Conservation (phyloP, 2,888 invertebrate genomes). For the Drosophila merina region DNA sequence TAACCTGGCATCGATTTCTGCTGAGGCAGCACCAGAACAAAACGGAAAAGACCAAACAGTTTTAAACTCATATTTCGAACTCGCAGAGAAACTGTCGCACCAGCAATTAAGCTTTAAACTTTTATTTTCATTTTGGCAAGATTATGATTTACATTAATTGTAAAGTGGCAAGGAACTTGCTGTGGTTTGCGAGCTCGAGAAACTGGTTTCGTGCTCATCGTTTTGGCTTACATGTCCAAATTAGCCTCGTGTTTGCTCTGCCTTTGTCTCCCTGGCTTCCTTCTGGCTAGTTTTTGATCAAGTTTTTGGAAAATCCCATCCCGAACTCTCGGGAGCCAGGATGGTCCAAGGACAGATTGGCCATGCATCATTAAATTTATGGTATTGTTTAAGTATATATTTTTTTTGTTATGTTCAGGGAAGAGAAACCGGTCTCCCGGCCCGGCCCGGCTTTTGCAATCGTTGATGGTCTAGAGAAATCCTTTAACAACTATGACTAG, state of each 20-base stretch:
- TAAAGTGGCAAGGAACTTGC: constrained; percentile 29
- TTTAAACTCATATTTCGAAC: constrained; percentile 11
- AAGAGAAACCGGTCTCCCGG: constrained; percentile 21
- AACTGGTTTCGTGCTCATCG: constrained; percentile 39
- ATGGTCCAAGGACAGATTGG: constrained; percentile 40
- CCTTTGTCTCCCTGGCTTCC: constrained; percentile 2
- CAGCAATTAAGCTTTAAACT: constrained; percentile 26
- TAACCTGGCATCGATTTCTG: constrained; percentile 55
- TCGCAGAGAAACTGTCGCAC: constrained; percentile 19
- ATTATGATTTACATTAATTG: constrained; percentile 41
- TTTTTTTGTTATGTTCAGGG: background rate
- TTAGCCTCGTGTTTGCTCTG: constrained; percentile 22
- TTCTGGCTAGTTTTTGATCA: constrained; percentile 14
- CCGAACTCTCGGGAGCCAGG: constrained; percentile 39
- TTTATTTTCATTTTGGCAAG: constrained; percentile 15
- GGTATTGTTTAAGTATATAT: constrained; percentile 1
- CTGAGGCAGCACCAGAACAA: constrained; percentile 31
- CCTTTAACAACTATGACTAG: constrained; percentile 36
- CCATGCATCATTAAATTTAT: constrained; percentile 44
- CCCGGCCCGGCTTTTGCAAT: constrained; percentile 6
- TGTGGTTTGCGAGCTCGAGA: constrained; percentile 24
- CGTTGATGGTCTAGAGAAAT: constrained; percentile 13
- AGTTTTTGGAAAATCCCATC: constrained; percentile 40
- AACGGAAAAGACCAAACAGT: constrained; percentile 6
- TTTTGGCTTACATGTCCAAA: constrained; percentile 34